A percentile compares a stretch with the other conserved stretches of the same genome.
These are phyloP conservation scores for Notolepis coatsorum DNA, from an alignment of 2,797 vertebrate genomes.

Conservation along the genomic window DNA sequence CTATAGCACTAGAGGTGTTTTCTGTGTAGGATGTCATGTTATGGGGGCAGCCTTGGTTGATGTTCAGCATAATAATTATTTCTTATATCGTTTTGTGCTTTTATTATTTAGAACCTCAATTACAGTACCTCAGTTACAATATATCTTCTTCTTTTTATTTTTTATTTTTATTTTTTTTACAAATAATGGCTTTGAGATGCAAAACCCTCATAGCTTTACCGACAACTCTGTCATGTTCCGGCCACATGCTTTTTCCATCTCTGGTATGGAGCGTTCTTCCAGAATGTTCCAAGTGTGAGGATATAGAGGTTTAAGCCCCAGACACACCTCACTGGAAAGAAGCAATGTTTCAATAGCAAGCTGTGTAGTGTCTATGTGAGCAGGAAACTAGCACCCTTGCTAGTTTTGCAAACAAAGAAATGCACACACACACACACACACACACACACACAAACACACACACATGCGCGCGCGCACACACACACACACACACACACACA, in stretches of 20 bases:
- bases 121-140: neutral
- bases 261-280: neutral
- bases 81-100: no score
- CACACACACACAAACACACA: neutral
- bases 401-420: no score
- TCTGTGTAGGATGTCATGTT: constrained; percentile 16
- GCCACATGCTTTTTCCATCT: neutral
- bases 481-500: constrained; percentile 11
- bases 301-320: neutral
- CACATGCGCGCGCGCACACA: neutral
- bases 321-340: neutral
- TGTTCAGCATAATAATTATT: no score
- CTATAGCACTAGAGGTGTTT: constrained; percentile 14
- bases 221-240: neutral
- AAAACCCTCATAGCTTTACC: no score
- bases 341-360: neutral
- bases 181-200: neutral
- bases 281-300: neutral
- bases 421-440: neutral
- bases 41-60: neutral
- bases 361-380: neutral
- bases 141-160: neutral
- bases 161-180: neutral
- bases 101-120: neutral
- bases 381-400: neutral